Conservation (phyloP, 2,797 vertebrate species). For the Varecia variegata region DNA sequence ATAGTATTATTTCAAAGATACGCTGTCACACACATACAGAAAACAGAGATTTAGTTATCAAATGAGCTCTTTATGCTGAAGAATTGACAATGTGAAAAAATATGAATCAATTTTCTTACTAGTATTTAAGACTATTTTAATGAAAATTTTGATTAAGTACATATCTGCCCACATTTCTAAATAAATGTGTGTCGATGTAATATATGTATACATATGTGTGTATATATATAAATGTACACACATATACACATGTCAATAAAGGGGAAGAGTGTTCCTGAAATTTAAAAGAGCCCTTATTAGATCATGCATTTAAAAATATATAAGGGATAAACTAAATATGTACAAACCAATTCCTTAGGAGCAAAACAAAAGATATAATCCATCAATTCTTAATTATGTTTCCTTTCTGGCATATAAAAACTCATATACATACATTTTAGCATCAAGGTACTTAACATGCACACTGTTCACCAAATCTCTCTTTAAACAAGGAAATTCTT, state of each 20-base stretch:
- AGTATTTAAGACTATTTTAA: not conserved
- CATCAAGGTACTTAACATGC: slow-evolving; percentile 26
- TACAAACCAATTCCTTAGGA: not conserved
- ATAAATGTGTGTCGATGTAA: not conserved
- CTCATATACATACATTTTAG: not conserved
- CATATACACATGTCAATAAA: not conserved
- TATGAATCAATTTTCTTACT: slow-evolving; percentile 20
- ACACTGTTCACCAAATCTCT: not conserved
- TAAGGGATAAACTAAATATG: not conserved
- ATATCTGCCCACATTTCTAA: not conserved
- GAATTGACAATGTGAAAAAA: not conserved
- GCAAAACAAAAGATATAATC: not conserved
- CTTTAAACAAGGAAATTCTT: slow-evolving; percentile 10
- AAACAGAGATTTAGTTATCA: slow-evolving; percentile 10
- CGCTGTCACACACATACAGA: not conserved
- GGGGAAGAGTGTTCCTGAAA: not conserved
- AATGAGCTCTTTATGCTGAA: not conserved
- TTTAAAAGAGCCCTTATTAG: not conserved
- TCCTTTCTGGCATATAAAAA: slow-evolving; percentile 1
- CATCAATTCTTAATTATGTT: not conserved
- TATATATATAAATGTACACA: not conserved
- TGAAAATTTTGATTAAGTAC: slow-evolving; percentile 2
- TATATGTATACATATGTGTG: not conserved
- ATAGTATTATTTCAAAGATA: slow-evolving; percentile 38
- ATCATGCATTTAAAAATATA: not conserved